Evolutionary conservation across 2,888 invertebrate species (phyloP).

Genomic region (Lysandra coridon): DNA sequence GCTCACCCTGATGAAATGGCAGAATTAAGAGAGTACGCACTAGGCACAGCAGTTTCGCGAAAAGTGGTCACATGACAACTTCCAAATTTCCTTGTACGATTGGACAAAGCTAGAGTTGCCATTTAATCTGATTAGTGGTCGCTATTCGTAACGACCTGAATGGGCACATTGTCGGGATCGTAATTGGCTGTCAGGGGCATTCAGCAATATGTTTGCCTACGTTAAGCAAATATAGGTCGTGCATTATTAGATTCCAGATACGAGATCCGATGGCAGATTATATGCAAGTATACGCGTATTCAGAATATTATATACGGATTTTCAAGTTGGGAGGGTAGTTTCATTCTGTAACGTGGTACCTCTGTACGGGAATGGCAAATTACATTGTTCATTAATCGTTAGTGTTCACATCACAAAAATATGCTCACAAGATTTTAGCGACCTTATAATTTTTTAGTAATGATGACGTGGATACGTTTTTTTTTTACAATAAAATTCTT

Average conservation of each 20-base stretch:
- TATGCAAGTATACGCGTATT: not conserved
- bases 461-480: not conserved
- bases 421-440: not conserved
- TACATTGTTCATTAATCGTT: not conserved
- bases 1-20: too few species aligned
- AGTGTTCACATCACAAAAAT: too few species aligned
- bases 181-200: conserved; percentile 39
- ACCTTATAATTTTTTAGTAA: not conserved
- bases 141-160: conserved; percentile 35
- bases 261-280: conserved; percentile 7
- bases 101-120: conserved; percentile 29
- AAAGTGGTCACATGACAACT: not conserved
- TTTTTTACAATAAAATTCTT: too few species aligned
- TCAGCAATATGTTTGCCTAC: conserved; percentile 32
- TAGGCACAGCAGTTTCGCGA: not conserved
- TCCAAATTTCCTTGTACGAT: not conserved
- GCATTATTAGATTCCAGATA: conserved; percentile 28
- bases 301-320: not conserved
- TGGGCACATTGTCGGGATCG: conserved; percentile 37
- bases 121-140: conserved; percentile 40
- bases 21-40: too few species aligned
- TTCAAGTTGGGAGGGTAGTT: not conserved
- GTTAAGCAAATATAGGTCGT: conserved; percentile 29
- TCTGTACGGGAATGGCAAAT: not conserved
- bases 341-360: not conserved